Conservation (phyloP, 2,113 vertebrate species). For the Pluvialis apricaria region DNA sequence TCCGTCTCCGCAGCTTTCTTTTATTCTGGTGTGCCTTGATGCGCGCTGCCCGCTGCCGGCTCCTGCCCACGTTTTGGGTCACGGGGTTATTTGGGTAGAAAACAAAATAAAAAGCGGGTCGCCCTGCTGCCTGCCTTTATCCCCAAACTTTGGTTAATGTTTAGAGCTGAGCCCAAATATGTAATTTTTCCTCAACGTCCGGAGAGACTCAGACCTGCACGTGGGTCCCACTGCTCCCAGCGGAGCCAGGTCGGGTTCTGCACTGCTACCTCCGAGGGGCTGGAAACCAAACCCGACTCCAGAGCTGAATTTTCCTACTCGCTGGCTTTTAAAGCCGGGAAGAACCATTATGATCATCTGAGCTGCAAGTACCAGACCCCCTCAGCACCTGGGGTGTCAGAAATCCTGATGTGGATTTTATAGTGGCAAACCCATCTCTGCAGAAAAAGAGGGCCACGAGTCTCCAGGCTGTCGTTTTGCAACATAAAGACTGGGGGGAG, state of each 20-base stretch:
- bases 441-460: neutral
- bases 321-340: neutral
- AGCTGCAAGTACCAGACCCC: neutral
- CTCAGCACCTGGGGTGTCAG: neutral
- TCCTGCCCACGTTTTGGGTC: neutral
- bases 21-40: neutral
- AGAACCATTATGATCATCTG: neutral
- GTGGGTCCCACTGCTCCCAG: neutral
- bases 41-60: neutral
- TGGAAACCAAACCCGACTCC: neutral
- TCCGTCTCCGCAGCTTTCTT: neutral
- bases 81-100: neutral
- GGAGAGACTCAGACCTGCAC: rapidly evolving
- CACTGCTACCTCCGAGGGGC: rapidly evolving
- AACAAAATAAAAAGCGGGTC: rapidly evolving
- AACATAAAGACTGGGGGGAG: neutral
- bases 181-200: rapidly evolving
- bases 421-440: neutral
- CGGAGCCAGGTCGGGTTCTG: rapidly evolving
- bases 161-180: neutral
- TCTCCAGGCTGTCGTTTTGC: neutral
- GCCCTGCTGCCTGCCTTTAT: neutral
- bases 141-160: neutral
- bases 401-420: neutral
- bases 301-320: neutral